These are phyloP conservation scores for Perca flavescens DNA, from an alignment of 2,113 vertebrate genomes.

Conservation along the genomic window DNA sequence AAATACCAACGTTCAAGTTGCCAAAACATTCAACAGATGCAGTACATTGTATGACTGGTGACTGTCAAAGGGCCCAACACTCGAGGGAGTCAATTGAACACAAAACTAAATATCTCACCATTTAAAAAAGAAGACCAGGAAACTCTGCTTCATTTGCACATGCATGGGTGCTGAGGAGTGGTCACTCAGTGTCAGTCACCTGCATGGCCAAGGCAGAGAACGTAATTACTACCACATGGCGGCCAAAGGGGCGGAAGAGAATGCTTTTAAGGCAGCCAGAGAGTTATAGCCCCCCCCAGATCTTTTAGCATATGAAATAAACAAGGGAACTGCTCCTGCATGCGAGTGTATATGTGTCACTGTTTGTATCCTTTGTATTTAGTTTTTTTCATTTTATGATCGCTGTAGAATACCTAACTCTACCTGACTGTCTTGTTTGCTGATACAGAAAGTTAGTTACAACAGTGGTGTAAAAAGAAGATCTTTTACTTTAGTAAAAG, in stretches of 20 bases:
- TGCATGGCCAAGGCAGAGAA: constrained; percentile 66
- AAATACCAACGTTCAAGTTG: constrained; percentile 29
- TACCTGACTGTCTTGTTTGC: background rate
- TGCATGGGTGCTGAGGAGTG: constrained; percentile 83
- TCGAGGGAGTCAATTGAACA: constrained; percentile 17
- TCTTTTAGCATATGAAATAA: constrained; percentile 90
- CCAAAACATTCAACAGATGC: constrained; percentile 53
- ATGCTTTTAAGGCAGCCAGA: constrained; percentile 89
- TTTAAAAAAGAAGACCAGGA: constrained; percentile 49
- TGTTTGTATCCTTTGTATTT: constrained; percentile 44
- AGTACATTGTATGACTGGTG: constrained; percentile 26
- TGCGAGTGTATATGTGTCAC: constrained; percentile 35
- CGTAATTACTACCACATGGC: constrained; percentile 96
- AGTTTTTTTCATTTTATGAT: constrained; percentile 16
- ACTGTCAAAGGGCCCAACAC: constrained; percentile 27
- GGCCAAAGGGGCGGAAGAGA: constrained; percentile 82
- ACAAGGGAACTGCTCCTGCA: constrained; percentile 92
- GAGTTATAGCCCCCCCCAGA: constrained; percentile 92
- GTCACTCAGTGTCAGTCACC: constrained; percentile 79
- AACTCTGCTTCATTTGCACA: constrained; percentile 86
- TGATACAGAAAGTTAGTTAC: background rate
- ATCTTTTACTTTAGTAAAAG: background rate
- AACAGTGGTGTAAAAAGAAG: background rate
- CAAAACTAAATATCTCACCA: constrained; percentile 29
- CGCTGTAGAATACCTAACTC: background rate